Conservation (phyloP, 1,140 invertebrate genomes). For the Musca domestica region DNA sequence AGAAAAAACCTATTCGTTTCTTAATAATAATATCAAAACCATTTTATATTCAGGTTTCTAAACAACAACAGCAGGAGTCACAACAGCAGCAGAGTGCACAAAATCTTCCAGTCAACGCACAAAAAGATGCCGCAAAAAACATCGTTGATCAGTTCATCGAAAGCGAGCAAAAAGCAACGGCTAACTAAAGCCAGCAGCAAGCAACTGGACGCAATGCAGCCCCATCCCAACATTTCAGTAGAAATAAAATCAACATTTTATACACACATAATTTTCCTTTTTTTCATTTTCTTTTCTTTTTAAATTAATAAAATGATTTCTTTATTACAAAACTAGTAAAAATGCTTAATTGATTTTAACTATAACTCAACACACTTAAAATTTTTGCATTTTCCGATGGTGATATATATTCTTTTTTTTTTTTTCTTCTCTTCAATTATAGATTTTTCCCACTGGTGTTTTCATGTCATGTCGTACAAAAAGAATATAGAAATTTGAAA, state of each 20-base stretch:
- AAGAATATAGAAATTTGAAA: slow-evolving; percentile 11
- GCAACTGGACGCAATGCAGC: too few relatives aligned
- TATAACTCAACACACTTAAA: slow-evolving; percentile 11
- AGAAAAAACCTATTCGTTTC: too few relatives aligned
- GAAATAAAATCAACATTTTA: neutral
- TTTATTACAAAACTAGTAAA: slow-evolving; percentile 46
- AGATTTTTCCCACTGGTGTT: slow-evolving; percentile 11
- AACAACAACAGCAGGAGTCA: too few relatives aligned
- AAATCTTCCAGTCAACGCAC: too few relatives aligned
- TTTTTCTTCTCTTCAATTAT: slow-evolving; percentile 12
- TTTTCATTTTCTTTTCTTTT: slow-evolving; percentile 2
- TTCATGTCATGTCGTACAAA: neutral
- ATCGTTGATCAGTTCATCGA: slow-evolving; percentile 17
- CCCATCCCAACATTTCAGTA: neutral
- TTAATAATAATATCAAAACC: too few relatives aligned
- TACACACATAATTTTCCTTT: slow-evolving; percentile 12
- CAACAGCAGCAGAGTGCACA: too few relatives aligned
- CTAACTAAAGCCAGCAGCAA: neutral
- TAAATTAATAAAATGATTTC: slow-evolving; percentile 24
- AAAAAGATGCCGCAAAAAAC: neutral
- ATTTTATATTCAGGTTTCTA: too few relatives aligned
- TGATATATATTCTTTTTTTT: neutral
- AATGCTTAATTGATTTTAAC: slow-evolving; percentile 33
- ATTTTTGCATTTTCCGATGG: too few relatives aligned
- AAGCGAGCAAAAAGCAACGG: neutral